These are phyloP conservation scores for Alosa sapidissima DNA, from an alignment of 2,797 vertebrate genomes.

Conservation along the genomic window DNA sequence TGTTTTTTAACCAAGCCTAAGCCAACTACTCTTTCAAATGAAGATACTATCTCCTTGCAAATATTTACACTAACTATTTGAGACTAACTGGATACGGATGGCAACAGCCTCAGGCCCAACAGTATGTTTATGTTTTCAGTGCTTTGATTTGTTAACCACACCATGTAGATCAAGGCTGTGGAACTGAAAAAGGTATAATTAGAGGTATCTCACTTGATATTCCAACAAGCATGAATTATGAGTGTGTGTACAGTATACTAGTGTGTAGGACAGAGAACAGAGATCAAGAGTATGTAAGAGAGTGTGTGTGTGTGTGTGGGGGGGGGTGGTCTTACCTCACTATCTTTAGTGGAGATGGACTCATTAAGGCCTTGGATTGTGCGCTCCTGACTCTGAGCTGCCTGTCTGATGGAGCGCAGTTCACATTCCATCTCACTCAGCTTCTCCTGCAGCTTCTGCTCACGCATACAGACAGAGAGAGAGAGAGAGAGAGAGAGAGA, in stretches of 20 bases:
- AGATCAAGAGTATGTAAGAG: not conserved
- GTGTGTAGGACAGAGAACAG: not conserved
- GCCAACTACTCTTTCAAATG: not conserved
- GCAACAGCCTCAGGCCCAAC: not conserved
- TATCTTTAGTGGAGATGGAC: conserved; percentile 83
- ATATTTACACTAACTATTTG: not conserved
- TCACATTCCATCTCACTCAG: conserved; percentile 86
- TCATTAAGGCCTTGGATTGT: conserved; percentile 85
- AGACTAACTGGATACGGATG: not conserved
- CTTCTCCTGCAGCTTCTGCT: conserved; percentile 89
- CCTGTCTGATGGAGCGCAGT: conserved; percentile 81
- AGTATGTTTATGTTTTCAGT: not conserved
- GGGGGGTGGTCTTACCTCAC: conserved; percentile 74
- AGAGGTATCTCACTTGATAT: not conserved
- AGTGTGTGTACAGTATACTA: not conserved
- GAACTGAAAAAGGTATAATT: not conserved
- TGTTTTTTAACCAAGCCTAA: not conserved
- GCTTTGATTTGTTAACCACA: not conserved
- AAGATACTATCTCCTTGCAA: not conserved
- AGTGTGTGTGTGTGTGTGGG: not conserved
- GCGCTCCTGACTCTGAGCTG: conserved; percentile 80
- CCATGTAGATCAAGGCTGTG: not conserved
- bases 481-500: not conserved
- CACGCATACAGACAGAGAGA: not conserved
- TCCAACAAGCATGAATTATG: not conserved